Evolutionary conservation across 2,888 invertebrate genomes (phyloP), one percentile per base, ranked within the genome.

Genomic region (Pyrocoelia pectoralis): DNA sequence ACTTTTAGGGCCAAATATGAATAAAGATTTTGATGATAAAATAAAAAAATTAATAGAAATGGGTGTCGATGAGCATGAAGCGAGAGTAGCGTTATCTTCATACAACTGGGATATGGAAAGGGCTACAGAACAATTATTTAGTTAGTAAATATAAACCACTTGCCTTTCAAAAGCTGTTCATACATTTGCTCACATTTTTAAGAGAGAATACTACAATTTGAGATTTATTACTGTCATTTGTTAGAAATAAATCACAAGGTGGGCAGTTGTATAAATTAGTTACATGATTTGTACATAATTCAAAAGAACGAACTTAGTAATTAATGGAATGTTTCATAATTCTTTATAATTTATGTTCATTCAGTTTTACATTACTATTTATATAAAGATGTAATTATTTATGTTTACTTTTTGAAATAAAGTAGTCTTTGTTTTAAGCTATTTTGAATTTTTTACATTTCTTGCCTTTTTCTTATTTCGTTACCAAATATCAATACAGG

Each of bases 91-190:
- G 24, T 85, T 98, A 55, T 97, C 97, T 55, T 91, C 94, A 46
- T 92, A 91, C 80, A 92, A 95, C 80, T 98, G 97, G 97, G 92
- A 95, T 78, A 83, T 97, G 76, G 94, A 94, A 82, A 86, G 91
- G 79, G 97, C 98, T 69, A 95, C 95, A 54, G 97, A 97, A 82
- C 89, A 89, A 79, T 84, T 94, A 73, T 90, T 94, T 83, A 92
- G 91, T 88, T 92, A 91, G 88, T 85, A 68, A 54, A 53, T 1
- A 24, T 48, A 40, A 53, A 38, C 60, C 60, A 58, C 33, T 52
- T 52, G 60, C 60, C 60, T 53, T 53, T 46, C 14, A 14, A 54
- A 53, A 15, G n/a, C 52, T 29, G 49, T 58, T 43, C 33, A 52
- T 38, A 52, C 29, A 28, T 43, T 41, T 53, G 58, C 58, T 58